A percentile compares a stretch with the other conserved stretches of the same genome.
phyloP scores from a whole-genome alignment of 30 jellyfish, hydroid and myxozoan species.

The Chironex yamaguchii region DNA sequence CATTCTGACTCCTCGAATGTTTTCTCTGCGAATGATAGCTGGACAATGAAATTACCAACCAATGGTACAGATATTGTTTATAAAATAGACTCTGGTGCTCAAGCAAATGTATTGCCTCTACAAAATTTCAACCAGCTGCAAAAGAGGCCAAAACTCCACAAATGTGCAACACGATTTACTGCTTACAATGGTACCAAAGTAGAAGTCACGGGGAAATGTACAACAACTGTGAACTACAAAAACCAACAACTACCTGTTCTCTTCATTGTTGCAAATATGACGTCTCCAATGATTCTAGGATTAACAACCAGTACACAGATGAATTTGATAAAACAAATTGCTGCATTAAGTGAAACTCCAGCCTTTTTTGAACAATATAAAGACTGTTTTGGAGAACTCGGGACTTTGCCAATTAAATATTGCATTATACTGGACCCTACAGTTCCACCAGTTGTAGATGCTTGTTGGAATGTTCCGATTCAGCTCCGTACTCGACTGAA shows the following conservation, averaged over 20 bases:
- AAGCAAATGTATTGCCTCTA: slow-evolving; percentile 25
- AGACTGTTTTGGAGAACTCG: slow-evolving; percentile 84
- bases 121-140: neutral
- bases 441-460: slow-evolving; percentile 66
- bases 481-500: slow-evolving; percentile 25
- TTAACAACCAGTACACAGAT: slow-evolving; percentile 46
- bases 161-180: neutral
- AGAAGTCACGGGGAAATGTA: slow-evolving; percentile 18
- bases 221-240: slow-evolving; percentile 19
- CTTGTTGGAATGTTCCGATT: slow-evolving; percentile 62
- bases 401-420: slow-evolving; percentile 73
- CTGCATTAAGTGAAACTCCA: neutral
- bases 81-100: slow-evolving; percentile 40
- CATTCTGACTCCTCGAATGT: neutral
- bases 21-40: slow-evolving; percentile 22
- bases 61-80: slow-evolving; percentile 19
- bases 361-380: slow-evolving; percentile 37
- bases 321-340: slow-evolving; percentile 60
- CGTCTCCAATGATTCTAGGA: slow-evolving; percentile 57
- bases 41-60: slow-evolving; percentile 10
- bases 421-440: slow-evolving; percentile 68
- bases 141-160: slow-evolving; percentile 2
- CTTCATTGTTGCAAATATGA: slow-evolving; percentile 39
- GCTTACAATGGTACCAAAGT: slow-evolving; percentile 32
- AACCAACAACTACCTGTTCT: slow-evolving; percentile 13